These are phyloP conservation scores for Papilio polyxenes DNA, from an alignment of 1,140 invertebrate genomes.

Conservation along the genomic window DNA sequence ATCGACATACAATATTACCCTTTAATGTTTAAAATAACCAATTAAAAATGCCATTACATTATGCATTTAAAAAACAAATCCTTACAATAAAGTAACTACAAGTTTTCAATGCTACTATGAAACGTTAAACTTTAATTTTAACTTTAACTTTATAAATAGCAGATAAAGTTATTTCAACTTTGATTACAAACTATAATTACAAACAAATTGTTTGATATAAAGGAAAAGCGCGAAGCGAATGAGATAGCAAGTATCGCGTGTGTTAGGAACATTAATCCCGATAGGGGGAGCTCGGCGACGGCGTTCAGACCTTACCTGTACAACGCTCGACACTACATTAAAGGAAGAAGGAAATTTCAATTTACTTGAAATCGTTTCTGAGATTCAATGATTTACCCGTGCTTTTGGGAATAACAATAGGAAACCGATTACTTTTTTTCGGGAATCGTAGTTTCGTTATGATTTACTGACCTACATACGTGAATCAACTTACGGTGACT, in stretches of 20 bases:
- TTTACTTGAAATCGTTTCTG: slow-evolving; percentile 67
- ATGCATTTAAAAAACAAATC: not conserved
- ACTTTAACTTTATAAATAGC: not conserved
- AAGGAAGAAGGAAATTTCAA: slow-evolving; percentile 72
- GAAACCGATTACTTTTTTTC: slow-evolving; percentile 21
- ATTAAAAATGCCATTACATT: not conserved
- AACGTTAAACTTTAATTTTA: not conserved
- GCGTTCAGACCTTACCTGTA: slow-evolving; percentile 46
- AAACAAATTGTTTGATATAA: slow-evolving; percentile 75
- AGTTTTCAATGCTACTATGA: slow-evolving; percentile 5
- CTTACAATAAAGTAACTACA: not conserved
- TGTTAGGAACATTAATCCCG: slow-evolving; percentile 64
- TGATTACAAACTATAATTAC: slow-evolving; percentile 64
- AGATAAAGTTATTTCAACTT: slow-evolving; percentile 44
- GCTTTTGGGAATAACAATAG: slow-evolving; percentile 34
- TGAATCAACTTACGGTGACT: not conserved
- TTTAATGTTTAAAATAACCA: too few relatives aligned
- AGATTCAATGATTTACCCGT: slow-evolving; percentile 45
- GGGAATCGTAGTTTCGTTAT: not conserved
- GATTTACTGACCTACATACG: not conserved
- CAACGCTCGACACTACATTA: slow-evolving; percentile 57
- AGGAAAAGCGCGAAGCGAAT: slow-evolving; percentile 70
- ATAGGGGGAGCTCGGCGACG: not conserved
- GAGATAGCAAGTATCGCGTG: slow-evolving; percentile 72
- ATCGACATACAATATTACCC: too few relatives aligned